These are phyloP conservation scores for Apus apus DNA, from an alignment of 2,113 vertebrate genomes.

Conservation along the genomic window DNA sequence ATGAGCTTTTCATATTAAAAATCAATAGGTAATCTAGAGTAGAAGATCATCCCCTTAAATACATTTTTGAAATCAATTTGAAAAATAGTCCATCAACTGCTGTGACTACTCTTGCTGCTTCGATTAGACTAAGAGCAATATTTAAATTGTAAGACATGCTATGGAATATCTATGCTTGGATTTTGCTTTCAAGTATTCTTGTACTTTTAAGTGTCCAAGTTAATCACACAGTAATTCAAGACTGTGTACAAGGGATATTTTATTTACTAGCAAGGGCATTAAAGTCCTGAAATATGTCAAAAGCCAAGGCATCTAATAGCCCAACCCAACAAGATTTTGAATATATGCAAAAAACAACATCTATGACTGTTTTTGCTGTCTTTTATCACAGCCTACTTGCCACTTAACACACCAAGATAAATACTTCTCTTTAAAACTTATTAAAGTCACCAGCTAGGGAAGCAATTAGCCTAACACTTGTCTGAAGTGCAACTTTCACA, in stretches of 20 bases:
- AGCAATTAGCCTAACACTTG: slow-evolving; percentile 69
- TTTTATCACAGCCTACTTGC: not conserved
- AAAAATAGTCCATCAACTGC: slow-evolving; percentile 99
- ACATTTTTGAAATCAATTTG: slow-evolving; percentile 99
- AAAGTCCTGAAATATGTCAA: not conserved
- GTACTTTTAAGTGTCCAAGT: slow-evolving; percentile 67
- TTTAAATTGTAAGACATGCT: slow-evolving; percentile 84
- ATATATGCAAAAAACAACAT: not conserved
- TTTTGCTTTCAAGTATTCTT: slow-evolving; percentile 79
- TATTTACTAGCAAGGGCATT: slow-evolving; percentile 60
- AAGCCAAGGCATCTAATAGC: not conserved
- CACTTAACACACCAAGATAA: slow-evolving; percentile 40
- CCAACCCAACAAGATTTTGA: not conserved
- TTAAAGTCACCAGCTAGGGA: slow-evolving; percentile 62
- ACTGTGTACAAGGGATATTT: slow-evolving; percentile 77
- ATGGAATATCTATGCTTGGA: slow-evolving; percentile 80
- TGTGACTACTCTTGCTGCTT: slow-evolving; percentile 91
- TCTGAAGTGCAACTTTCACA: slow-evolving; percentile 62
- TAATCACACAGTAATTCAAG: slow-evolving; percentile 74
- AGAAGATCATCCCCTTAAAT: slow-evolving; percentile 98
- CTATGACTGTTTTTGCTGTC: not conserved
- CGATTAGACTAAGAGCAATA: slow-evolving; percentile 89
- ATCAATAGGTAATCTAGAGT: slow-evolving; percentile 99
- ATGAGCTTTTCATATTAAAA: slow-evolving; percentile 99
- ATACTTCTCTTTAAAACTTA: slow-evolving; percentile 68